A percentile compares a stretch with the other conserved stretches of the same genome.
phyloP scores from a whole-genome alignment of 2,888 invertebrate genomes.

The Drosophila dives region DNA sequence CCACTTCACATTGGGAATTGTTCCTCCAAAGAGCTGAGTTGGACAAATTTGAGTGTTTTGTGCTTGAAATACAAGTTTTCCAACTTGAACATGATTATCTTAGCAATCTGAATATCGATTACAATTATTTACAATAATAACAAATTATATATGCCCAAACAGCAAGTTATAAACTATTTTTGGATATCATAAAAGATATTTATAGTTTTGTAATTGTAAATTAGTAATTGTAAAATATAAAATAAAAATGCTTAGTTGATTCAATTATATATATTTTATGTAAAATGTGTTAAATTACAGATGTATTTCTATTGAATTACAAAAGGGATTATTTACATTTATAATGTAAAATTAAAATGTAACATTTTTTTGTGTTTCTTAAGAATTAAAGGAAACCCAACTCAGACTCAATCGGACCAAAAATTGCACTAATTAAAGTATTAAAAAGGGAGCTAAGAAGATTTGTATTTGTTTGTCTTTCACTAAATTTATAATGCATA shows the following conservation, averaged over 20 bases:
- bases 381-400: too few relatives aligned
- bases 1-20: neutral
- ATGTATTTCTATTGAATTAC: too few relatives aligned
- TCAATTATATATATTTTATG: neutral
- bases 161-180: neutral
- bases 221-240: neutral
- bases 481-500: neutral
- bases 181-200: neutral
- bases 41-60: neutral
- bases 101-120: neutral
- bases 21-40: neutral
- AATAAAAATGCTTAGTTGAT: neutral
- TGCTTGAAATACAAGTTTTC: neutral
- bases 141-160: neutral
- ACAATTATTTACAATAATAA: neutral
- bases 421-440: neutral
- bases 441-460: neutral
- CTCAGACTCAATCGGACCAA: neutral
- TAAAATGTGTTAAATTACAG: neutral
- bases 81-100: neutral
- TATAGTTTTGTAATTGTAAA: neutral
- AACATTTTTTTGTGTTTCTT: neutral
- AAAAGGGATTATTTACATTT: neutral
- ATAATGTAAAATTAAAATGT: neutral
- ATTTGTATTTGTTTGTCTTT: neutral